A percentile compares a stretch with the other conserved stretches of the same genome.
These are phyloP conservation scores for Heliothis peltigera DNA, from an alignment of 2,888 invertebrate genomes.

Conservation along the genomic window DNA sequence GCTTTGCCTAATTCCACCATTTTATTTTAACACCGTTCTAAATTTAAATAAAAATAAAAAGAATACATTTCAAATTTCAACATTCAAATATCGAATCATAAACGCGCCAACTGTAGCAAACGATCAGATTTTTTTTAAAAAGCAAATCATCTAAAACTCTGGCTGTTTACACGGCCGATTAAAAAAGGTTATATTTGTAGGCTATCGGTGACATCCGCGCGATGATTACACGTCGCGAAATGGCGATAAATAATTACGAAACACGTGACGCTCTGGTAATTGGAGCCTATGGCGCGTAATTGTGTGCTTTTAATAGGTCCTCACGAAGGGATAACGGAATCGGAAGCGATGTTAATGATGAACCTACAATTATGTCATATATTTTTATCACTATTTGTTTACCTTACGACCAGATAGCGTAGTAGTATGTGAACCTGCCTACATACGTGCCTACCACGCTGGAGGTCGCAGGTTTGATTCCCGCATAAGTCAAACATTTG, in stretches of 20 bases:
- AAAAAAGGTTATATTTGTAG: slow-evolving; percentile 52
- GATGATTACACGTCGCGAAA: slow-evolving; percentile 55
- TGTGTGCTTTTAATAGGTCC: slow-evolving; percentile 44
- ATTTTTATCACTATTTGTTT: too few relatives aligned
- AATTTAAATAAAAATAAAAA: slow-evolving; percentile 3
- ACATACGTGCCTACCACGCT: too few relatives aligned
- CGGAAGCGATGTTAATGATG: slow-evolving; percentile 36
- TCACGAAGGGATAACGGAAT: slow-evolving; percentile 20
- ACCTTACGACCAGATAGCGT: too few relatives aligned
- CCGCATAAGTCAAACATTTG: too few relatives aligned
- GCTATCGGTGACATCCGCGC: slow-evolving; percentile 55
- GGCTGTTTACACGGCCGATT: slow-evolving; percentile 41
- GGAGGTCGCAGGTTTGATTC: too few relatives aligned
- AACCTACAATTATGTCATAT: background rate
- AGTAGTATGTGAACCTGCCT: too few relatives aligned
- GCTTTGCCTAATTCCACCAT: too few relatives aligned
- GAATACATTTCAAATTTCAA: slow-evolving; percentile 4
- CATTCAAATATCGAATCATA: slow-evolving; percentile 40
- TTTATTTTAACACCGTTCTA: background rate
- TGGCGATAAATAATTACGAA: slow-evolving; percentile 58
- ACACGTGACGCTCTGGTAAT: slow-evolving; percentile 51
- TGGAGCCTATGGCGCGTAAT: slow-evolving; percentile 30
- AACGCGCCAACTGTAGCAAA: slow-evolving; percentile 43
- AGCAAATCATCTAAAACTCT: slow-evolving; percentile 38
- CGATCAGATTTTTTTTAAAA: slow-evolving; percentile 35